Evolutionary conservation across 1,140 invertebrate species (phyloP), one percentile per base, ranked within the genome.

Genomic region (Pseudachorutes palmiensis): DNA sequence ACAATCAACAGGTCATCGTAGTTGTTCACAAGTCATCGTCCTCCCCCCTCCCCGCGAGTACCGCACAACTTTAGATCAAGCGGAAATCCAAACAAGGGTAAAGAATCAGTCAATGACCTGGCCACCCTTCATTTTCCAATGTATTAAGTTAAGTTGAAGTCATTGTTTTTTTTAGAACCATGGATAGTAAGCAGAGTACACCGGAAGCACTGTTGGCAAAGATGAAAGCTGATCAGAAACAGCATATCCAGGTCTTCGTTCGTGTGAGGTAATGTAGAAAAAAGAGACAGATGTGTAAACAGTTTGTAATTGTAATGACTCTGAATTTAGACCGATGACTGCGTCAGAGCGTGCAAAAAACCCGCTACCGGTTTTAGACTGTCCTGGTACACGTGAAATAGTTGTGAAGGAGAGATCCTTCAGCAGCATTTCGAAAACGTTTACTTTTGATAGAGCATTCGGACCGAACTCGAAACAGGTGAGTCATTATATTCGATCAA

Each of bases 231-330:
- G 58, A 74, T 2, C 66, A 73, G 51, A 71, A 72, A 22, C 81
- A 93, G 79, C 89, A 92, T 75, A 92, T 94, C 74, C 88, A 92
- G 79, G 91, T 93, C 28, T 92, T 89, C 76, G 89, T 92, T 48
- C 82, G 92, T 74, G 86, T 91, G 72, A 86, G 91, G 90, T 90
- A 77, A 19, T 55, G n/a, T n/a, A n/a, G n/a, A n/a, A n/a, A n/a
- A n/a, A n/a, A n/a, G n/a, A n/a, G n/a, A n/a, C n/a, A n/a, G n/a
- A n/a, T n/a, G n/a, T n/a, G n/a, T n/a, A n/a, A n/a, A n/a, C n/a
- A n/a, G n/a, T n/a, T n/a, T n/a, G n/a, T n/a, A n/a, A n/a, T 51
- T 28, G 19, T 28, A 2, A 30, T 41, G 31, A 59, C 64, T 32
- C 26, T 22, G 45, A 45, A 24, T 59, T 58, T 80, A 94, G 92